These are phyloP conservation scores for Punctoribates punctum DNA, from an alignment of 2,888 invertebrate genomes.

Conservation along the genomic window DNA sequence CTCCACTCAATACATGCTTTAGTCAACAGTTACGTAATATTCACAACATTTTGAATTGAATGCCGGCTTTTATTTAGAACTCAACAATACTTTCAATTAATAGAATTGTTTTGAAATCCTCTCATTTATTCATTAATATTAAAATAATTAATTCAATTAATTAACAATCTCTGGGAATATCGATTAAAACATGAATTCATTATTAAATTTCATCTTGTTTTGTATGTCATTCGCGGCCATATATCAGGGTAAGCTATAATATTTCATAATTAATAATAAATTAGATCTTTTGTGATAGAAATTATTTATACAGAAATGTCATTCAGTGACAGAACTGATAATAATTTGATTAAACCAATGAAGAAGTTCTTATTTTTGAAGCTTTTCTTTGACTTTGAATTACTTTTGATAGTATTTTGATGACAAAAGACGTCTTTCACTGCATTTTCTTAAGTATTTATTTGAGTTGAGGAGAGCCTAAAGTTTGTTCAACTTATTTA, in stretches of 20 bases:
- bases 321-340: neutral
- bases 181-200: too few species aligned
- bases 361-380: neutral
- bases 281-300: too few species aligned
- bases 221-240: neutral
- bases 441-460: neutral
- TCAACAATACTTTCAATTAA: too few species aligned
- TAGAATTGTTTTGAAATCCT: too few species aligned
- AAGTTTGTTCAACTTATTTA: slow-evolving; percentile 20
- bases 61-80: neutral
- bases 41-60: neutral
- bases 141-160: too few species aligned
- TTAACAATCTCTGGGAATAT: too few species aligned
- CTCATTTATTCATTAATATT: too few species aligned
- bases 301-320: too few species aligned
- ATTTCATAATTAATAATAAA: neutral
- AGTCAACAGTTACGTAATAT: neutral
- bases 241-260: neutral
- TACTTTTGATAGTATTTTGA: neutral
- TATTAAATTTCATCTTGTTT: neutral
- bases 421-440: neutral
- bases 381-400: neutral
- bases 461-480: neutral
- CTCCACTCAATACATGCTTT: slow-evolving; percentile 13
- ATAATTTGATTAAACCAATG: neutral